phyloP scores from a whole-genome alignment of 2,797 vertebrate genomes.

The Phylloscopus collybita region DNA sequence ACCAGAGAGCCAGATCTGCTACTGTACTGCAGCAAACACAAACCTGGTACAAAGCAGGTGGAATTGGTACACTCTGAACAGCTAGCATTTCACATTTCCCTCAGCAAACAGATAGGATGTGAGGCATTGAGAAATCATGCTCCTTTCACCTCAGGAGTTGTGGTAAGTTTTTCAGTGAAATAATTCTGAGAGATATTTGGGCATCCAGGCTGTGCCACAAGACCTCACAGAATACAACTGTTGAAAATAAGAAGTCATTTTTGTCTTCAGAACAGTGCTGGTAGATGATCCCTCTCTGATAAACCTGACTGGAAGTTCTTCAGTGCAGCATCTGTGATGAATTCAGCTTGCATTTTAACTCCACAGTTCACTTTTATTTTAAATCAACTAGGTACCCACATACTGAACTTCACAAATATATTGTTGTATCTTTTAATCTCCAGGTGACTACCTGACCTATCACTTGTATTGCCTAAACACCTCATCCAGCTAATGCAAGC shows the following conservation, averaged over 20 bases:
- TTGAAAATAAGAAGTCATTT: neutral
- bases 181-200: neutral
- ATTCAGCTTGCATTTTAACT: conserved; percentile 6
- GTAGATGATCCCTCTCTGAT: neutral
- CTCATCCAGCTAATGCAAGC: neutral
- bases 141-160: neutral
- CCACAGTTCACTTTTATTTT: neutral
- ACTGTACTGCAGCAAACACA: neutral
- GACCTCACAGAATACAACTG: accelerated
- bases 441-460: neutral
- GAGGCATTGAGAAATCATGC: neutral
- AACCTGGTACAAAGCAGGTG: neutral
- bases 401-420: neutral
- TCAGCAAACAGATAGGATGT: neutral
- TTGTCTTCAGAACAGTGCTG: neutral
- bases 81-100: neutral
- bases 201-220: neutral
- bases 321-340: neutral
- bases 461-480: neutral
- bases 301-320: neutral
- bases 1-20: neutral
- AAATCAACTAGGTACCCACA: neutral
- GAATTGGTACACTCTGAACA: neutral
- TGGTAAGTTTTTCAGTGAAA: neutral
- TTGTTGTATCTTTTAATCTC: neutral